These are phyloP conservation scores for Alethe castanea DNA, from an alignment of 2,113 vertebrate genomes.

Conservation along the genomic window DNA sequence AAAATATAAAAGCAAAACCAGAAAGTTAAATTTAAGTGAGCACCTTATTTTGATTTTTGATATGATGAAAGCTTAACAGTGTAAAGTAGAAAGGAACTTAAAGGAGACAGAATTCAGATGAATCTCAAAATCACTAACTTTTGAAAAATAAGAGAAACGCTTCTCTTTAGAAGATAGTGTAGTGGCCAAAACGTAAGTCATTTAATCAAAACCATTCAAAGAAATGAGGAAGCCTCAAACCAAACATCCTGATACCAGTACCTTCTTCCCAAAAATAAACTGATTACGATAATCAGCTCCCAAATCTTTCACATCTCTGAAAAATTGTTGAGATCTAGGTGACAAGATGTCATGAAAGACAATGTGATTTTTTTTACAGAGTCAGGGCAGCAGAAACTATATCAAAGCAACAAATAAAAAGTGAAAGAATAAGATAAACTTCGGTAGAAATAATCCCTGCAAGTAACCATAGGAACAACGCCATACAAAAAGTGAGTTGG, in stretches of 20 bases:
- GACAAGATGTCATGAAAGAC: neutral
- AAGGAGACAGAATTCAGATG: neutral
- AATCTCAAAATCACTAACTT: neutral
- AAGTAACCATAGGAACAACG: conserved; percentile 29
- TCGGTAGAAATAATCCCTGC: neutral
- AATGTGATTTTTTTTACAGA: neutral
- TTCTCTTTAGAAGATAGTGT: neutral
- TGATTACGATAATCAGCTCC: neutral
- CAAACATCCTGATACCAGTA: neutral
- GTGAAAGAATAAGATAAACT: neutral
- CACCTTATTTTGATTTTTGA: neutral
- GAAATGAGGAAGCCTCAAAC: neutral
- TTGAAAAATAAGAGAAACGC: neutral
- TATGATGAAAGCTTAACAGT: neutral
- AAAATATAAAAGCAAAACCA: neutral
- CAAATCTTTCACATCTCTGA: neutral
- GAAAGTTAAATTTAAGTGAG: neutral
- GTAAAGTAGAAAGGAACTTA: neutral
- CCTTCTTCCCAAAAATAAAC: neutral
- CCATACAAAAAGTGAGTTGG: neutral
- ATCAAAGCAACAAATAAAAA: neutral
- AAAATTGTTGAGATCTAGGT: neutral
- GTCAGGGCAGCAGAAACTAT: neutral
- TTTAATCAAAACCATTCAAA: neutral
- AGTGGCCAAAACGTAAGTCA: neutral